Base-by-base conservation (phyloP, 1,140 invertebrate species). In the Hyles euphorbiae region DNA sequence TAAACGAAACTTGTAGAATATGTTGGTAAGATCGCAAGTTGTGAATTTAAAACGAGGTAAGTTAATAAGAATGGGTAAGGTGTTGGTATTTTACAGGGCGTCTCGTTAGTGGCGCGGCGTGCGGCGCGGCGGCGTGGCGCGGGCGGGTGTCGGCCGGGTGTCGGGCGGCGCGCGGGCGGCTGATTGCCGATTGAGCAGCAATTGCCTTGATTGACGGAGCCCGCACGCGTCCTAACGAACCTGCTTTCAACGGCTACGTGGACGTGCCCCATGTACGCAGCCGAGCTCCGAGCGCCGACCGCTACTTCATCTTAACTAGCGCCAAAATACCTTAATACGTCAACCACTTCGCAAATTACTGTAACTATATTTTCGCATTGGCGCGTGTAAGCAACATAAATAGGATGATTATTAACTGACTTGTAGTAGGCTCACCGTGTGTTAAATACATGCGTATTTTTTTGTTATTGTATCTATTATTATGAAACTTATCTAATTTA, bases 101-200 rank as follows among this genome's bases (percentile, higher is more conserved):
- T 65, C 71, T 86, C 87, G 83, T 88, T 89, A 86, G 81, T 68
- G 78, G 77, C 68, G 72, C 45, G 51, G 62, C 49, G 50, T 32
- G 68, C 53, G 63, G 65, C 53, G 48, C 52, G 48, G 65, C 63
- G 56, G 36, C 36, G 36, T 8, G 73, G 79, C 78, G 69, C 56
- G 58, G 58, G 69, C 58, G 72, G 78, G 76, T 90, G 86, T 89
- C 89, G 89, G 87, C 81, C 87, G 87, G 89, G 88, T 89, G 85
- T 22, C 22, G 22, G 56, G 36, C 36, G 36, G 5, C 72, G 79
- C 78, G 69, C 56, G 58, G 58, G 69, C 58, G 72, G 78, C 77
- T 90, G 86, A 89, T 90, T 89, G 87, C 83, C 87, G 87, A 89
- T 89, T 89, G 85, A 89, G 81, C 79, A 82, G 83, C 88, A 87